These are phyloP conservation scores for Saccopteryx leptura DNA, from an alignment of 2,113 vertebrate species.

Conservation along the genomic window DNA sequence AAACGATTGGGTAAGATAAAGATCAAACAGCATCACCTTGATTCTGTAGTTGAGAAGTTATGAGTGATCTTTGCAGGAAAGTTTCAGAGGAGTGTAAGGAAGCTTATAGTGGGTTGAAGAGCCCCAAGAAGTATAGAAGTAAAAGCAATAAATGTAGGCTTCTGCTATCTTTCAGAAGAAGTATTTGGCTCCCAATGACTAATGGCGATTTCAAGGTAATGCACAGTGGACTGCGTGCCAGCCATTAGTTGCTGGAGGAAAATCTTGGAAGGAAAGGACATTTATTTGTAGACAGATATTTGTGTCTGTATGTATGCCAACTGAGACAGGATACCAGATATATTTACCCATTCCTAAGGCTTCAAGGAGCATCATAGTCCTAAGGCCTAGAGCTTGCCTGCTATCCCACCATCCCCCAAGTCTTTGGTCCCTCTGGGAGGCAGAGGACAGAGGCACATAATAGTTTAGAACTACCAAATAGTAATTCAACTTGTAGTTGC, in stretches of 20 bases:
- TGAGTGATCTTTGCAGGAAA: slow-evolving; percentile 15
- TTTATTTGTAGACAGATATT: slow-evolving; percentile 1
- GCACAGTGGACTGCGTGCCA: neutral
- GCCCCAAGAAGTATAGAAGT: neutral
- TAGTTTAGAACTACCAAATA: slow-evolving; percentile 33
- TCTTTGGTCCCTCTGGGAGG: neutral
- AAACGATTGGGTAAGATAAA: slow-evolving; percentile 27
- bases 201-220: slow-evolving; percentile 12
- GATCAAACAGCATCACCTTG: slow-evolving; percentile 11
- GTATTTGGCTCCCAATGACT: slow-evolving; percentile 11
- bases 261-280: neutral
- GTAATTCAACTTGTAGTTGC: neutral
- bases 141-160: neutral
- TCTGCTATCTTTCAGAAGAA: neutral
- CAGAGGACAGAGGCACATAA: slow-evolving; percentile 11
- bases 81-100: slow-evolving; percentile 21
- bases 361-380: neutral
- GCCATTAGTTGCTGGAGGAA: neutral
- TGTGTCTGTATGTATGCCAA: neutral
- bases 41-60: slow-evolving; percentile 15
- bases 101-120: neutral
- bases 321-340: neutral
- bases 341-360: neutral
- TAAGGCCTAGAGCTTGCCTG: neutral
- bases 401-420: neutral